A percentile compares a stretch with the other conserved stretches of the same genome.
Conservation (phyloP, 2,797 vertebrate species). For the Ciconia nigra region DNA sequence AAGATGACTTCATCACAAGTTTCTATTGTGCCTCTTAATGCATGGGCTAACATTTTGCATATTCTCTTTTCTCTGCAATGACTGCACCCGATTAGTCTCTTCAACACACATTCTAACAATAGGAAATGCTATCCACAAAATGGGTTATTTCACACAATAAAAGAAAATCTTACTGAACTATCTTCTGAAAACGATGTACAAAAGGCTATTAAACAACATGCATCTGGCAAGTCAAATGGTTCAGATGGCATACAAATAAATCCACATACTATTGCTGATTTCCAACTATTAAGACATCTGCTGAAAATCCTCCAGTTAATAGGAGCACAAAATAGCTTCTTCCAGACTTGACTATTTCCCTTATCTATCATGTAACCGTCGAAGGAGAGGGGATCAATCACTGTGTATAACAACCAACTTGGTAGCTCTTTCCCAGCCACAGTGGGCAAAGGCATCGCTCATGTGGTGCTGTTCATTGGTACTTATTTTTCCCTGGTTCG, state of each 20-base stretch:
- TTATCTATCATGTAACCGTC: neutral
- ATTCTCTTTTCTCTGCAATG: slow-evolving; percentile 35
- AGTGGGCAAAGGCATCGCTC: neutral
- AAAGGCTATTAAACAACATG: slow-evolving; percentile 69
- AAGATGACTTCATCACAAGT: slow-evolving; percentile 24
- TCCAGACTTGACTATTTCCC: slow-evolving; percentile 33
- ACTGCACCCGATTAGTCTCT: slow-evolving; percentile 47
- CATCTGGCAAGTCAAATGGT: slow-evolving; percentile 71
- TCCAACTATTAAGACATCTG: slow-evolving; percentile 70
- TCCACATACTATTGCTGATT: slow-evolving; percentile 63
- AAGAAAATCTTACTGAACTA: slow-evolving; percentile 61
- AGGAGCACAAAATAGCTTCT: slow-evolving; percentile 42
- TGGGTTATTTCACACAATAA: slow-evolving; percentile 57
- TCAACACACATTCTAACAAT: slow-evolving; percentile 43
- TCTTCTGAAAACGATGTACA: slow-evolving; percentile 56
- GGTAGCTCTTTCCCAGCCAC: slow-evolving; percentile 20
- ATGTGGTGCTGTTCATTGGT: neutral
- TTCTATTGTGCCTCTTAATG: slow-evolving; percentile 24
- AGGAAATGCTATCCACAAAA: slow-evolving; percentile 40
- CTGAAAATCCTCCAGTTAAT: slow-evolving; percentile 61
- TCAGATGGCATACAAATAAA: slow-evolving; percentile 70
- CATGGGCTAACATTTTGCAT: slow-evolving; percentile 17
- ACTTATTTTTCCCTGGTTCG: neutral
- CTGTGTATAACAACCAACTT: neutral
- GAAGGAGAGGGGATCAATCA: slow-evolving; percentile 5